Evolutionary conservation across 2,888 invertebrate species (phyloP).

Genomic region (Trachelus stipa): DNA sequence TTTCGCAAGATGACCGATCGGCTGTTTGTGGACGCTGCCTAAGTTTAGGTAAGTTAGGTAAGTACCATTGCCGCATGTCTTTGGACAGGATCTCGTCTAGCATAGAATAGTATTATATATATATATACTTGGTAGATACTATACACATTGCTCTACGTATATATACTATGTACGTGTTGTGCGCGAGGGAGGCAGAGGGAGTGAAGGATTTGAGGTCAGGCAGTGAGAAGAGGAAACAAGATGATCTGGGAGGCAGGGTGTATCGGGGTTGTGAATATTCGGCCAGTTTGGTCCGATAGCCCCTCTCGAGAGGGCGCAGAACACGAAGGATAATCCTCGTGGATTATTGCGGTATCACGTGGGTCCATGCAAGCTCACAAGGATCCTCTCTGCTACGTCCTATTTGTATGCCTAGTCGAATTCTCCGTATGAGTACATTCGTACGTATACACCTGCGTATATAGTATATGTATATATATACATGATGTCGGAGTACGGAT

Average conservation of each 20-base stretch:
- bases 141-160: too few species aligned
- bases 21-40: not conserved
- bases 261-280: constrained; percentile 58
- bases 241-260: constrained; percentile 18
- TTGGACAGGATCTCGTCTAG: not conserved
- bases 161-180: too few species aligned
- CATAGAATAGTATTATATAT: not conserved
- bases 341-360: constrained; percentile 67
- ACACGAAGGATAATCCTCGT: constrained; percentile 65
- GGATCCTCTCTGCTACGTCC: constrained; percentile 28
- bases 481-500: constrained; percentile 23
- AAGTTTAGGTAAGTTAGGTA: not conserved
- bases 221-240: not conserved
- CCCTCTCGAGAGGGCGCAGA: constrained; percentile 42
- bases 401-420: not conserved
- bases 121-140: too few species aligned
- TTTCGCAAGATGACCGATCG: not conserved
- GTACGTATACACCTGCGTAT: not conserved
- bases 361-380: constrained; percentile 62
- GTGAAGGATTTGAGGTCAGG: not conserved
- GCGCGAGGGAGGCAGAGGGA: not conserved
- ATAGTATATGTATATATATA: not conserved
- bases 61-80: not conserved
- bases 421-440: not conserved
- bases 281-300: constrained; percentile 52